Evolutionary conservation across 2,888 invertebrate genomes (phyloP).

Genomic region (Corbicula japonica): DNA sequence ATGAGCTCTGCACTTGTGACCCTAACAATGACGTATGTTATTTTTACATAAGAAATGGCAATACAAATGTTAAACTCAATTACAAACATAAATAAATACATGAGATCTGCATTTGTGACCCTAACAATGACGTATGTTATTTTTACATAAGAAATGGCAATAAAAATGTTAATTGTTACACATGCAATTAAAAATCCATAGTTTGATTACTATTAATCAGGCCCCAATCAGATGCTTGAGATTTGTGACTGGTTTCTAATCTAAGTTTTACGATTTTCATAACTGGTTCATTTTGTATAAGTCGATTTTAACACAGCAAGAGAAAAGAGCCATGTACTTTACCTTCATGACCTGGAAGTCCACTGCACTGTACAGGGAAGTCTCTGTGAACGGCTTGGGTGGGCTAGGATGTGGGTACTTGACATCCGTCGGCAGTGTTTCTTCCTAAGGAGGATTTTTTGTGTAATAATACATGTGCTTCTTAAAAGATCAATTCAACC

Average conservation of each 20-base stretch:
- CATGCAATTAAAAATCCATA: not conserved
- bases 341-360: conserved; percentile 54
- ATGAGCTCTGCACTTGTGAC: too few relatives aligned
- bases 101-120: not conserved
- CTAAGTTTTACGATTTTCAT: too few relatives aligned
- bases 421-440: conserved; percentile 40
- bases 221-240: too few relatives aligned
- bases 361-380: conserved; percentile 16
- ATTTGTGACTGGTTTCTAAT: too few relatives aligned
- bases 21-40: not conserved
- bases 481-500: not conserved
- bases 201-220: not conserved
- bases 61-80: not conserved
- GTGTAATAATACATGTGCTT: not conserved
- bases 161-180: not conserved
- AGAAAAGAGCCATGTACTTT: too few relatives aligned
- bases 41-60: not conserved
- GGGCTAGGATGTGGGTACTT: conserved; percentile 52
- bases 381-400: conserved; percentile 42
- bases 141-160: not conserved
- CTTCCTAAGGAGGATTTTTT: conserved; percentile 27
- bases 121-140: too few relatives aligned
- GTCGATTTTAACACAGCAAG: too few relatives aligned
- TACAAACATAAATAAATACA: not conserved
- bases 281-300: too few relatives aligned